Conservation (phyloP, 1,140 invertebrate species). For the Rhynchophorus ferrugineus region DNA sequence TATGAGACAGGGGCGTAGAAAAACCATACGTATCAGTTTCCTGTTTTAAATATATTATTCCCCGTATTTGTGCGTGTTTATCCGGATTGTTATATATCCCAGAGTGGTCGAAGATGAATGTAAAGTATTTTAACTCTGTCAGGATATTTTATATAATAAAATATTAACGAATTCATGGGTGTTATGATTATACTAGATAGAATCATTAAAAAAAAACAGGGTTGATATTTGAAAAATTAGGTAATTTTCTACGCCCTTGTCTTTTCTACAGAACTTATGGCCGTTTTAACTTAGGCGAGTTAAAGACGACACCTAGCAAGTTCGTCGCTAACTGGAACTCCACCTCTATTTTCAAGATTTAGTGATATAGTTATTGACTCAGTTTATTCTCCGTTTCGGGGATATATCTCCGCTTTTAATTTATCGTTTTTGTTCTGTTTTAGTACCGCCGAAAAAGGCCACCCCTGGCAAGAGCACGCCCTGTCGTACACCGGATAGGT, state of each 20-base stretch:
- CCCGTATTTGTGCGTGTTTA: no score
- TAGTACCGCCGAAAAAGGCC: conserved; percentile 30
- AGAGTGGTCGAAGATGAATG: no score
- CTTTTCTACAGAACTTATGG: conserved; percentile 6
- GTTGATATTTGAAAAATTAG: no score
- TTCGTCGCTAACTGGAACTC: conserved; percentile 12
- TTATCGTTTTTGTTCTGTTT: conserved; percentile 23
- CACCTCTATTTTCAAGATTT: conserved; percentile 9
- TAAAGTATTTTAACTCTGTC: no score
- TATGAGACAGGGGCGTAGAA: not conserved
- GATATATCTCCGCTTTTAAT: not conserved
- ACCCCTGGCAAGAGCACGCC: conserved; percentile 27
- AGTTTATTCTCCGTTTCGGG: conserved; percentile 8
- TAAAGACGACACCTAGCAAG: conserved; percentile 17
- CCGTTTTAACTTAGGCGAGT: conserved; percentile 29
- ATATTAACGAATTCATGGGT: no score
- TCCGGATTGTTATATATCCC: no score
- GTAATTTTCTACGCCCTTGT: conserved; percentile 12
- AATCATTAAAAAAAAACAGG: no score
- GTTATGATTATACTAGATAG: no score
- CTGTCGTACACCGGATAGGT: conserved; percentile 29
- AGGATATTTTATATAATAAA: no score
- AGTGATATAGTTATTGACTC: conserved; percentile 8
- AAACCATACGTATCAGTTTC: no score
- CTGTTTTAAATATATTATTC: no score